Evolutionary conservation across 2,113 vertebrate species (phyloP), one percentile per base, ranked within the genome.

Genomic region (Hippocampus barbouri): DNA sequence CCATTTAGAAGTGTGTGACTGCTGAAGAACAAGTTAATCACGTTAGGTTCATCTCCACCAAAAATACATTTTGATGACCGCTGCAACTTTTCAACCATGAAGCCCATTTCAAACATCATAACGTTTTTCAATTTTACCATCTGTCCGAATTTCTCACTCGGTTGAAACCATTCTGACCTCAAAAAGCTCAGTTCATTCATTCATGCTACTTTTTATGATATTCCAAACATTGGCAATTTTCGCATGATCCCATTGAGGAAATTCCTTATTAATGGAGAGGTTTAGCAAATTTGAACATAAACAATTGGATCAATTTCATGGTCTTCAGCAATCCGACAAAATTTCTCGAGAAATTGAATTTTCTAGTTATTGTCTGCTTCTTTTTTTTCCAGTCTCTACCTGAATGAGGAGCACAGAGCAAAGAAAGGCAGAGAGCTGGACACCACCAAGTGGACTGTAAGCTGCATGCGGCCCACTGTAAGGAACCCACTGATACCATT

Each of bases 371-470:
- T 23, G 9, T 56, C 10, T n/a, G 11, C 23, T 59, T 23, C 10
- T 27, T 59, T 27, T 40, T 20, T 74, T 71, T 78, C 57, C 72
- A 98, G 96, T 75, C 83, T 89, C 69, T 97, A 97, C 83, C 84
- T 98, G 68, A 93, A 92, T 82, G 94, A 98, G 69, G 96, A 98
- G 87, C 95, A 93, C 81, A 92, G 80, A 82, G 85, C 74, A 45
- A 97, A 94, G 88, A 96, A 94, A 85, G 93, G 92, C 8, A 77
- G 86, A 88, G 93, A 94, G n/a, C 81, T 97, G n/a, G 86, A 90
- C 57, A n/a, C 78, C 62, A 77, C 88, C 0, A 94, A 95, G 74
- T 98, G 97, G 97, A 94, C 83, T 1, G 83, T 95, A 73, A 87
- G 83, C 74, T 96, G 93, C 86, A 76, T 94, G 85, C 90, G 89